Evolutionary conservation across 2,888 invertebrate genomes (phyloP), one percentile per base, ranked within the genome.

Genomic region (Rhamnusium bicolor): DNA sequence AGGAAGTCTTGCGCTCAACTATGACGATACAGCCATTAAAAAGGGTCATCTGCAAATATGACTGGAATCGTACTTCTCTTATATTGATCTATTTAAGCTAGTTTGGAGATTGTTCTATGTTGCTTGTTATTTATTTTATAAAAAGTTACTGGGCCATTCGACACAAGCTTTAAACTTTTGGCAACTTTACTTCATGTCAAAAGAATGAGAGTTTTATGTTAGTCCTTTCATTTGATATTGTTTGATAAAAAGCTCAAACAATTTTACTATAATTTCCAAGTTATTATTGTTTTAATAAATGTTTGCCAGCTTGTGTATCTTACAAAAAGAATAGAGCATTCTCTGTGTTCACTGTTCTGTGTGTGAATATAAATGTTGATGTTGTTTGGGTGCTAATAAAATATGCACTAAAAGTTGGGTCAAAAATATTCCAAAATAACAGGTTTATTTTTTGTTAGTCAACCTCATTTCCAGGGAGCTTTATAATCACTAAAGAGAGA

Each of bases 1-100:
- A 0, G 95, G 95, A 10, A 94, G 94, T 1, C 86, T 95, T 29
- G 92, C 94, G 14, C 90, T 93, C 47, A 84, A 87, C 71, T 84
- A 88, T 69, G 85, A 87, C 73, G 85, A 87, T 56, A 78, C 75
- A 54, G 63, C 78, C 8, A 65, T 84, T 75, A 84, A 84, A 75
- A 72, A 67, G 46, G 62, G 73, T 29, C 40, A 53, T 2, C n/a
- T 53, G 3, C 51, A 74, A 46, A 71, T 76, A 32, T 78, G 71
- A 76, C 18, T 68, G 29, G 70, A 19, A 60, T 24, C 61, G 18
- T 49, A 47, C 58, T 62, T 63, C 18, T 63, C 51, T 58, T 68
- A 67, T 21, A n/a, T 63, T 18, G 40, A 71, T 61, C 29, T 62
- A 16, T 54, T 68, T 19, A 68, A 68, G 56, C 27, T 51, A 18